phyloP scores from a whole-genome alignment of 2,888 invertebrate species.

The Stratiomys singularior region DNA sequence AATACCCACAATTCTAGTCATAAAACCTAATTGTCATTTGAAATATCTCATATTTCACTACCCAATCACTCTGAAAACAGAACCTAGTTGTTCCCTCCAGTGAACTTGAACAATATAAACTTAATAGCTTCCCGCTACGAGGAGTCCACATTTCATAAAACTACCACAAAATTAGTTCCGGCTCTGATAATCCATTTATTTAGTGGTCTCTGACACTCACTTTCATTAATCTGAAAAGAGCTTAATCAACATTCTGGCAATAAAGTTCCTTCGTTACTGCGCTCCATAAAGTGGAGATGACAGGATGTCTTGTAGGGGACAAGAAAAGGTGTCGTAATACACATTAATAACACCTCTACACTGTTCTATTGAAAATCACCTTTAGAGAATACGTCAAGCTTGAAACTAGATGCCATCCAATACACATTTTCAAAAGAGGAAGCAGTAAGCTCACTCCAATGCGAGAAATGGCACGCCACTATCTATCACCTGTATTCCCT shows the following conservation, averaged over 20 bases:
- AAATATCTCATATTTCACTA: too few relatives aligned
- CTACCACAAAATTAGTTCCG: neutral
- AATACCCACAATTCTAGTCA: too few relatives aligned
- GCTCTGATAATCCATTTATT: neutral
- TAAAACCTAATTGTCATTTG: too few relatives aligned
- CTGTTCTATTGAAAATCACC: neutral
- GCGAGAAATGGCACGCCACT: too few relatives aligned
- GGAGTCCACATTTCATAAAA: neutral
- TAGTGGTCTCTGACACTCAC: neutral
- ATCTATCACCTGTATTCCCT: too few relatives aligned
- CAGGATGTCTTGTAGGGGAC: neutral
- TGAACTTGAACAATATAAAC: too few relatives aligned
- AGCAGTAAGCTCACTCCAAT: neutral
- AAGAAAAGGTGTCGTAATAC: conserved; percentile 1
- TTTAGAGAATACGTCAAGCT: neutral
- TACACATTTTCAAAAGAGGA: too few relatives aligned
- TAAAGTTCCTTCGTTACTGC: neutral
- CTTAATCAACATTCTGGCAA: neutral
- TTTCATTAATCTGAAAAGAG: neutral
- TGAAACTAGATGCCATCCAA: neutral
- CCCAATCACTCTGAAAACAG: too few relatives aligned
- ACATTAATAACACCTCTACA: neutral
- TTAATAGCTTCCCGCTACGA: too few relatives aligned
- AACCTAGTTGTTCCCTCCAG: too few relatives aligned
- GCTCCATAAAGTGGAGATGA: neutral